Percentiles rank a stretch among this genome's conserved stretches.
Conservation (phyloP, 2,888 invertebrate genomes). For the Sphinx pinastri region DNA sequence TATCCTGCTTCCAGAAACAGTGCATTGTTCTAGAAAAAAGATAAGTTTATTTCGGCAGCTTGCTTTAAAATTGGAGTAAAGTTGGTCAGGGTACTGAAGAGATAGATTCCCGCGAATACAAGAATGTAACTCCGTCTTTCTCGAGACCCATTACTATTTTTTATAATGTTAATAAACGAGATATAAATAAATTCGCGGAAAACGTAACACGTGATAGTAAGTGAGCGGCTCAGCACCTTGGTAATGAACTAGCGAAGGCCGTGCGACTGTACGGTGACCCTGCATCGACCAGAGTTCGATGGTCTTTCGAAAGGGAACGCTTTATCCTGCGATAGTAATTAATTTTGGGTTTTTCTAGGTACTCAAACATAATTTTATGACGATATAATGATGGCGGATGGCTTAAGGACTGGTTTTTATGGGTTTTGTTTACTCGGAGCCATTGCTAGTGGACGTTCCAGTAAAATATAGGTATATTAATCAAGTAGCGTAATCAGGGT, state of each 20-base stretch:
- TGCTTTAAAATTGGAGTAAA: too few species aligned
- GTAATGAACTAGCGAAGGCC: conserved; percentile 64
- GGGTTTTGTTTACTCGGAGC: too few species aligned
- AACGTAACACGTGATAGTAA: conserved; percentile 1
- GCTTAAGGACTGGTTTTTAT: too few species aligned
- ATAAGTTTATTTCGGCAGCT: too few species aligned
- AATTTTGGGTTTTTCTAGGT: conserved; percentile 4
- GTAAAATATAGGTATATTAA: too few species aligned
- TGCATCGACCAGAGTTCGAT: conserved; percentile 7
- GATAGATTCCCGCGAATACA: too few species aligned
- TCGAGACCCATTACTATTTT: background rate
- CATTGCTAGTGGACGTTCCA: too few species aligned
- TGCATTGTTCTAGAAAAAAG: too few species aligned
- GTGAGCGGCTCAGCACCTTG: conserved; percentile 23
- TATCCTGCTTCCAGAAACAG: too few species aligned
- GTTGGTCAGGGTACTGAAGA: too few species aligned
- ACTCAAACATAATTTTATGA: background rate
- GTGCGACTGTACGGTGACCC: conserved; percentile 18
- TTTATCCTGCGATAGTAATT: background rate
- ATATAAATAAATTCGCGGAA: background rate
- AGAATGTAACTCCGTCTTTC: background rate
- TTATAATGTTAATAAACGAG: background rate
- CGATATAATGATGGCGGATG: too few species aligned
- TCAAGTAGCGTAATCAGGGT: too few species aligned
- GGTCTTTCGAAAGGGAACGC: background rate